phyloP scores from a whole-genome alignment of 2,888 invertebrate species.

The Pomacea canaliculata region DNA sequence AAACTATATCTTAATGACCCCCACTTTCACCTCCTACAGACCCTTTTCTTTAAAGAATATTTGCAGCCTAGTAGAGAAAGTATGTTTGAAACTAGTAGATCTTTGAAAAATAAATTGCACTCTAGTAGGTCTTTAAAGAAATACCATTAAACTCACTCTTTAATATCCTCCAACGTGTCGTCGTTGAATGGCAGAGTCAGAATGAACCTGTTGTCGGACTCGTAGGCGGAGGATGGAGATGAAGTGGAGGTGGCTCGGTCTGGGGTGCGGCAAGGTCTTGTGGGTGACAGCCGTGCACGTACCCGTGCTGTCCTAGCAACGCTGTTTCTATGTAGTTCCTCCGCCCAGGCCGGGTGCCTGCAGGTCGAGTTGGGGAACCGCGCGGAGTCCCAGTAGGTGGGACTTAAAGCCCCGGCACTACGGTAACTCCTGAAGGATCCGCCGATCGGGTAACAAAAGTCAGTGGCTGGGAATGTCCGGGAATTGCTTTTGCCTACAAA shows the following conservation, averaged over 20 bases:
- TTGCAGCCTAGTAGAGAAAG: no score
- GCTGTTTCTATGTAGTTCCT: constrained; percentile 22
- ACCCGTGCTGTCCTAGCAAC: constrained; percentile 23
- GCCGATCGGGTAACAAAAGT: constrained; percentile 15
- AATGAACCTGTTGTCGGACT: constrained; percentile 11
- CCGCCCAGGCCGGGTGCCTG: constrained; percentile 4
- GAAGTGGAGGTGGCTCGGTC: constrained; percentile 6
- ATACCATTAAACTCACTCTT: not conserved
- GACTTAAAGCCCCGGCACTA: not conserved
- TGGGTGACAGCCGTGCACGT: constrained; percentile 18
- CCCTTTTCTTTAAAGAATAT: no score
- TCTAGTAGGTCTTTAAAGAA: no score
- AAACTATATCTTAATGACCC: no score
- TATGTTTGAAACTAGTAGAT: no score
- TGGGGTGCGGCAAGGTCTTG: not conserved
- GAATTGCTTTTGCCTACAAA: constrained; percentile 10
- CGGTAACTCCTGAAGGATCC: constrained; percentile 5
- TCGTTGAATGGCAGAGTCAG: constrained; percentile 14
- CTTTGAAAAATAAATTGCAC: no score
- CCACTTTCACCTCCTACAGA: no score
- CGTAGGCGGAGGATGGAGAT: not conserved
- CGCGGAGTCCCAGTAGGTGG: constrained; percentile 16
- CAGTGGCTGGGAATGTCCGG: constrained; percentile 12
- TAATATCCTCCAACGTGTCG: not conserved
- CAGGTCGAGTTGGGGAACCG: not conserved